Base-by-base conservation (phyloP, 2,113 vertebrate species). In the Dendropsophus ebraccatus region DNA sequence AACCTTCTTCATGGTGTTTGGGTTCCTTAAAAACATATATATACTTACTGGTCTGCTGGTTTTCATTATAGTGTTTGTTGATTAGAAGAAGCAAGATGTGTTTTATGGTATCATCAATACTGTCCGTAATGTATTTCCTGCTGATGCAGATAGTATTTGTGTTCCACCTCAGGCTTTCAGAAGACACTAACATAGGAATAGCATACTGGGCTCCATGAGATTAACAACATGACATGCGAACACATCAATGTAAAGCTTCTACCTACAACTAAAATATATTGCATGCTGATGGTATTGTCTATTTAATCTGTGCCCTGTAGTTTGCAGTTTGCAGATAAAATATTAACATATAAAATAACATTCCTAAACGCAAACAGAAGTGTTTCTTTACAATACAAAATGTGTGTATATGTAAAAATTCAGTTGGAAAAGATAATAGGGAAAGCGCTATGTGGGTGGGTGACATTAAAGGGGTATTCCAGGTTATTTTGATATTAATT, bases 71-170 rank as follows among this genome's bases (percentile, higher is more conserved):
- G 49, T 58, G 23, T 56, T 25, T 25, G 7, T 32, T 37, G 50
- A 83, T 49, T 37, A 16, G 14, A 21, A 35, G 67, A 21, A 35
- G 67, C 32, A 45, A 79, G 47, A 70, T 69, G 60, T 52, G 62
- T 67, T 85, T 85, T 69, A 79, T 79, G 30, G 30, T 28, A 35
- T 52, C 41, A 65, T 78, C 75, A 78, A 79, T 85, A 49, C 21
- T 70, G 25, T 28, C 30, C 30, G 62, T 56, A 69, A 79, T 54
- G 47, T 69, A 28, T 79, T 79, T 85, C 62, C 84, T 85, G 83
- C 83, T 78, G 83, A 69, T 65, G 58, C 11, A 85, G 62, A 28
- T 16, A 49, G 21, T 37, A 47, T 85, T 35, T 85, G 25, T 49
- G 19, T 45, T 73, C 54, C 2, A 37, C 50, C 77, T 58, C 41